phyloP scores from a whole-genome alignment of 2,888 invertebrate species.

The Tachina fera region DNA sequence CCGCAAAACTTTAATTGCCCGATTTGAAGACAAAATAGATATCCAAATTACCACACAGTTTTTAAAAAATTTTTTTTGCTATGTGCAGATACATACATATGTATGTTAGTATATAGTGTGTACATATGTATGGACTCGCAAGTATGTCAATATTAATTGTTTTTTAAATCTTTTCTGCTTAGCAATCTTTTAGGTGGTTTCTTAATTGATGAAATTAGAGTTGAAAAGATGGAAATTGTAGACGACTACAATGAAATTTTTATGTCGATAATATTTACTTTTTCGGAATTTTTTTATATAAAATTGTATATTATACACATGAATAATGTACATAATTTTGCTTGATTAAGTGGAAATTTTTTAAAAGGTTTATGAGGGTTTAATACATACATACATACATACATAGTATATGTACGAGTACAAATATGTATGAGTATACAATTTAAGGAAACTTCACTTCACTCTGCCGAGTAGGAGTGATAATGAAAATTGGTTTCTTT shows the following conservation, averaged over 20 bases:
- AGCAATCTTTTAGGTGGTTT: constrained; percentile 21
- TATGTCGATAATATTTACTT: constrained; percentile 32
- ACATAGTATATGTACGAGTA: not conserved
- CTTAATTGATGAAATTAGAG: constrained; percentile 64
- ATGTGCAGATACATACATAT: not conserved
- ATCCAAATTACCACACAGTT: not conserved
- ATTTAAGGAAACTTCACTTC: constrained; percentile 50
- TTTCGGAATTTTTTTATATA: constrained; percentile 20
- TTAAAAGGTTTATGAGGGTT: not conserved
- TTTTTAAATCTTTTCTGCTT: constrained; percentile 16
- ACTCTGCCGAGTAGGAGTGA: constrained; percentile 60
- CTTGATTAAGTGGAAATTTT: constrained; percentile 66
- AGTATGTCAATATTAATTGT: constrained; percentile 37
- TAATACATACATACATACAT: not conserved
- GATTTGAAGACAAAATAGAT: not conserved
- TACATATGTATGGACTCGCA: not conserved
- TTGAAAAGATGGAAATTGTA: constrained; percentile 66
- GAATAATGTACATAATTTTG: constrained; percentile 21
- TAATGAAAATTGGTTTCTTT: constrained; percentile 49
- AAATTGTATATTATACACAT: not conserved
- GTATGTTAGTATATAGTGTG: not conserved
- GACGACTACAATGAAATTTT: constrained; percentile 58
- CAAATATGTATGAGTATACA: constrained; percentile 26
- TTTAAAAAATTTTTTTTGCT: not conserved
- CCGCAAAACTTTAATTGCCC: no score